Base-by-base conservation (phyloP, 2,888 invertebrate species). In the Scaptomyza caliginosa region DNA sequence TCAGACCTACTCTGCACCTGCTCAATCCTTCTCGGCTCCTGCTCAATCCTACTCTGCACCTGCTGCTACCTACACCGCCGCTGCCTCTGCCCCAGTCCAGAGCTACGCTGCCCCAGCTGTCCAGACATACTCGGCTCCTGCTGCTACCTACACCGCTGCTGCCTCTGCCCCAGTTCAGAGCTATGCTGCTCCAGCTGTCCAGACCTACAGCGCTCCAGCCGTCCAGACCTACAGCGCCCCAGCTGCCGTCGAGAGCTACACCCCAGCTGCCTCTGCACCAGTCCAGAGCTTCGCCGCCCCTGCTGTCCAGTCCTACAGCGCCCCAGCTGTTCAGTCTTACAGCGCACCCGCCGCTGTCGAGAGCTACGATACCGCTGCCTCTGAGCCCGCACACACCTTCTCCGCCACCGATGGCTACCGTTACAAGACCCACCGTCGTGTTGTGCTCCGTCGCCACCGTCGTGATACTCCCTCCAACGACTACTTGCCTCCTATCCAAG, bases 381-480 rank as follows among this genome's bases (percentile, higher is more conserved):
- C 81, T n/a, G 84, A 67, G 11, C 67, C 77, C 7, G 73, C 89
- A 88, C 76, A 69, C 49, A 62, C 19, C 43, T 80, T 49, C 74
- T 57, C 62, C 1, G 38, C 70, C 36, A 58, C 50, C 32, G 89
- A 89, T 65, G 90, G 90, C 16, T 90, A 91, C 78, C 86, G 86
- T 42, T 90, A 91, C 78, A 89, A 86, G 78, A 90, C 86, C 68
- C 77, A 83, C 36, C 86, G 75, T 48, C 77, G 76, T 50, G 80
- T 74, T 36, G 71, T 77, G 23, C 67, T 79, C 54, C 83, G 87
- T 55, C 89, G 89, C 52, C 86, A 85, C 39, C 90, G 89, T 77
- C 89, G 90, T 77, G 89, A 77, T 71, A 88, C 86, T 48, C 84
- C 86, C 8, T 77, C 81, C 72, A 88, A 67, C 75, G 89, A 90